phyloP scores from a whole-genome alignment of 2,888 invertebrate genomes.

The Amphipoea oculea region DNA sequence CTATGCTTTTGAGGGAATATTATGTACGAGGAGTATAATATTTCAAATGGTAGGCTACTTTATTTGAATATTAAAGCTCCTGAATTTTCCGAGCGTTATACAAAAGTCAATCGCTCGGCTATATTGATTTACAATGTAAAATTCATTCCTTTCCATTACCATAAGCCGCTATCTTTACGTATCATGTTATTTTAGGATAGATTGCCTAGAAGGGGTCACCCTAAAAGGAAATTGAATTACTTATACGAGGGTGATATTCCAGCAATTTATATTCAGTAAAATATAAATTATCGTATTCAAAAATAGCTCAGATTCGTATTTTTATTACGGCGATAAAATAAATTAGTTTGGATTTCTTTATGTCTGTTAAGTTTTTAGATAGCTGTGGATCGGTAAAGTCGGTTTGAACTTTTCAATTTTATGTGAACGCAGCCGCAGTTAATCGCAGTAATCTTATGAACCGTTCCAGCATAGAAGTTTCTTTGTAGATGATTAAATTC shows the following conservation, averaged over 20 bases:
- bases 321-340: slow-evolving; percentile 54
- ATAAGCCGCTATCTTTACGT: slow-evolving; percentile 72
- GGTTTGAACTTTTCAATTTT: slow-evolving; percentile 56
- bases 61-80: slow-evolving; percentile 24
- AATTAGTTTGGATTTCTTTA: slow-evolving; percentile 58
- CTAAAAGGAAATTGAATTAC: slow-evolving; percentile 73
- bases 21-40: not conserved
- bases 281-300: slow-evolving; percentile 60
- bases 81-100: slow-evolving; percentile 40
- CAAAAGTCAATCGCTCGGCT: slow-evolving; percentile 43
- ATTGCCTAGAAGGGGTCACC: slow-evolving; percentile 72
- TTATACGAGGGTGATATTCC: slow-evolving; percentile 59
- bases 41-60: slow-evolving; percentile 18
- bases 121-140: slow-evolving; percentile 69
- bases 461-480: slow-evolving; percentile 48
- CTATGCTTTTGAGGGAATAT: not conserved
- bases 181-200: slow-evolving; percentile 81
- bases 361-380: slow-evolving; percentile 52
- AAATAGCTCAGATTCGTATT: slow-evolving; percentile 45
- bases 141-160: slow-evolving; percentile 68
- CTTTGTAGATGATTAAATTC: slow-evolving; percentile 56
- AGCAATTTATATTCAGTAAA: slow-evolving; percentile 58
- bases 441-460: slow-evolving; percentile 53
- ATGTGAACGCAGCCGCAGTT: slow-evolving; percentile 50
- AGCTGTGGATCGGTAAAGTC: slow-evolving; percentile 34